Evolutionary conservation across 1,140 invertebrate species (phyloP), one percentile per base, ranked within the genome.

Genomic region (Tribolium madens): DNA sequence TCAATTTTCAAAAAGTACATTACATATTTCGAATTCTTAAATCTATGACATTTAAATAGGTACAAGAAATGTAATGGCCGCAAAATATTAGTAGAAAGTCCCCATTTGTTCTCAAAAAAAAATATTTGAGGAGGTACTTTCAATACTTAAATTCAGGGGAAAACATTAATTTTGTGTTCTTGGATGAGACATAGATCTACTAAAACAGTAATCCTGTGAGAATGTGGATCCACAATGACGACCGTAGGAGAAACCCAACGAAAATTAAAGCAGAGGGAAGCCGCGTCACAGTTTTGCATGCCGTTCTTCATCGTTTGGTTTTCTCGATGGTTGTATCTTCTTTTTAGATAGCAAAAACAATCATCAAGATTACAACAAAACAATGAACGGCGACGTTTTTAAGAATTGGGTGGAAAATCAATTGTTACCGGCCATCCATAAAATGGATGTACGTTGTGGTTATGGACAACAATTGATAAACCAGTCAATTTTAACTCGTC

Each of bases 51-150:
- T 47, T 7, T 47, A 47, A 47, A 47, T 18, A n/a, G 46, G 13
- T 18, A 73, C 74, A 52, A 26, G 42, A n/a, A 72, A 47, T 70
- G 64, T 82, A 14, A 80, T 69, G 10, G 46, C 13, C 46, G 10
- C 9, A n/a, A 78, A 7, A 60, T 82, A 52, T 70, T 7, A 3
- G 9, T n/a, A 3, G 46, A 47, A 47, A 47, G 2, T n/a, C 46
- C 46, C 10, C 10, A 47, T 12, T 14, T 47, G 2, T 4, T 47
- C 3, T 47, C 10, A 12, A 47, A 14, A 47, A 47, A 47, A 47
- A n/a, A 7, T 47, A 3, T 47, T 47, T 47, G 46, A 3, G 46
- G 10, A 47, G 13, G 13, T 9, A 47, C 46, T 9, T 12, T 3
- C 46, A 47, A 47, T 9, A 3, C 13, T 9, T 26, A 5, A 26